Evolutionary conservation across 2,113 vertebrate genomes (phyloP).

Genomic region (Sebastes schlegelii): DNA sequence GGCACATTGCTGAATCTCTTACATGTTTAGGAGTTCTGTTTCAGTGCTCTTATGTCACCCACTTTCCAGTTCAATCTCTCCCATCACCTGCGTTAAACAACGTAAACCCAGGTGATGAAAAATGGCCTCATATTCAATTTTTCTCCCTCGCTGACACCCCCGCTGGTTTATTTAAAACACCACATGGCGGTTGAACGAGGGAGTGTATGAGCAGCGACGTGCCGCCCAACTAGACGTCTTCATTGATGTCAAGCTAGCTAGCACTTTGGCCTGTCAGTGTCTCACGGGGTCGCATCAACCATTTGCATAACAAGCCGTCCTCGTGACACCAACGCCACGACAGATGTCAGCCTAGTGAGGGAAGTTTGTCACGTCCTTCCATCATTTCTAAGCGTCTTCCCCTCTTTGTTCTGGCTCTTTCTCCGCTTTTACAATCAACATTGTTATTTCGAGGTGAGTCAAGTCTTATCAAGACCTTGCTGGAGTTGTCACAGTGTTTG

Average conservation of each 20-base stretch:
- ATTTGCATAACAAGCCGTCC: conserved; percentile 77
- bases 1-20: conserved; percentile 44
- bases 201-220: neutral
- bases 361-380: conserved; percentile 29
- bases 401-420: conserved; percentile 28
- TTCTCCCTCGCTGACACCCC: conserved; percentile 18
- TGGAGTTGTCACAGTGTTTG: conserved; percentile 1
- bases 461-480: conserved; percentile 36
- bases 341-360: conserved; percentile 70
- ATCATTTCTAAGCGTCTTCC: conserved; percentile 26
- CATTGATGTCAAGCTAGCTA: conserved; percentile 43
- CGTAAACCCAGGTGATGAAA: conserved; percentile 41
- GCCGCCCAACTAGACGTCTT: conserved; percentile 28
- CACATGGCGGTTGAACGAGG: conserved; percentile 12
- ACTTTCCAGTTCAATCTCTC: conserved; percentile 30
- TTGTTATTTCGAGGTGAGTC: conserved; percentile 30
- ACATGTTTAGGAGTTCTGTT: conserved; percentile 71
- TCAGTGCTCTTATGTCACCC: conserved; percentile 53
- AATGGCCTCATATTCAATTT: conserved; percentile 32
- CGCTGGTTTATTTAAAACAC: conserved; percentile 44
- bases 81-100: conserved; percentile 31
- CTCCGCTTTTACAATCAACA: neutral
- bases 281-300: conserved; percentile 42
- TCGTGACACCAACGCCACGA: conserved; percentile 57
- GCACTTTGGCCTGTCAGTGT: conserved; percentile 51